A percentile compares a stretch with the other conserved stretches of the same genome.
Conservation (phyloP, 2,113 vertebrate species). For the Seriola aureovittata region DNA sequence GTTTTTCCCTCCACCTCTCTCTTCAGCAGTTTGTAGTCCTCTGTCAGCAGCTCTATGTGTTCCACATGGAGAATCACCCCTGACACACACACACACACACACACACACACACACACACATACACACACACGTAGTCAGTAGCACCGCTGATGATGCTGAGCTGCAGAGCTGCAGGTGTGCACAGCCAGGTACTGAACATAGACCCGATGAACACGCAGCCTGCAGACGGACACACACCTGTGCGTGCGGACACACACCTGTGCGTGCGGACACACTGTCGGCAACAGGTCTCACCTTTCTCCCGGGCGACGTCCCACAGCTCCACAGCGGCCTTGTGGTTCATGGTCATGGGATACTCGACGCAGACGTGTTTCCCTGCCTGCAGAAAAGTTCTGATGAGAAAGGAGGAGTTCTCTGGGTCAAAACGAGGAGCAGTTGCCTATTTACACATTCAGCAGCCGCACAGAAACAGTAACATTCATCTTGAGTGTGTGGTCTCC, state of each 20-base stretch:
- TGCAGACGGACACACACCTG: neutral
- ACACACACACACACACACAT: neutral
- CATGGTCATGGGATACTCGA: conserved; percentile 94
- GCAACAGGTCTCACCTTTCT: conserved; percentile 86
- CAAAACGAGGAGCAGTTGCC: neutral
- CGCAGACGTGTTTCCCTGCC: conserved; percentile 94
- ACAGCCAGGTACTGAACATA: too few relatives aligned
- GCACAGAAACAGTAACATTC: too few relatives aligned
- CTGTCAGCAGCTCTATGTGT: conserved; percentile 93
- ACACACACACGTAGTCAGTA: neutral
- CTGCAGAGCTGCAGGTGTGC: too few relatives aligned
- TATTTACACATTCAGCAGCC: too few relatives aligned
- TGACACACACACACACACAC: conserved; percentile 65
- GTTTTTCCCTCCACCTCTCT: conserved; percentile 89
- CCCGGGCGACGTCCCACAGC: conserved; percentile 88
- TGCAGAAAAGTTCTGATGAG: conserved; percentile 84
- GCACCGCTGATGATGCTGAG: too few relatives aligned
- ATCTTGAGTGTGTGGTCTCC: too few relatives aligned
- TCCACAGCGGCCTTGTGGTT: conserved; percentile 85
- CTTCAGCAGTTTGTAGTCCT: conserved; percentile 91
- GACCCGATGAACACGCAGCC: too few relatives aligned
- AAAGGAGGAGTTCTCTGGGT: conserved; percentile 10
- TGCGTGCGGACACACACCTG: neutral
- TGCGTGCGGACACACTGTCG: neutral
- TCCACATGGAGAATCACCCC: conserved; percentile 92